These are phyloP conservation scores for Scaptomyza reducta DNA, from an alignment of 2,888 invertebrate genomes.

Conservation along the genomic window DNA sequence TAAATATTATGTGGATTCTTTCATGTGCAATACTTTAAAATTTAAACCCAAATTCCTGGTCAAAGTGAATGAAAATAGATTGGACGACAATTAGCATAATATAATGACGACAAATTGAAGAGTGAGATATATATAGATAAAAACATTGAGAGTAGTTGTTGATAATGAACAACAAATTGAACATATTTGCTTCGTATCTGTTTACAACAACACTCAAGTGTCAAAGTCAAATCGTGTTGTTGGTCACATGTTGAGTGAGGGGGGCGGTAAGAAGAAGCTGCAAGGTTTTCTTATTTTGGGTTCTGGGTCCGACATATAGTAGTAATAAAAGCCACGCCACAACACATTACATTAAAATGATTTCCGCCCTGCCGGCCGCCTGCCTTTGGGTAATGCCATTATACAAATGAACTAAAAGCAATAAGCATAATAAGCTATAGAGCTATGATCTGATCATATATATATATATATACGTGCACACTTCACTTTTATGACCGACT, in stretches of 20 bases:
- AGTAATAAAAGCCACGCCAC: slow-evolving; percentile 26
- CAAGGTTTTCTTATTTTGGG: not conserved
- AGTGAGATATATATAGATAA: not conserved
- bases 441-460: slow-evolving; percentile 35
- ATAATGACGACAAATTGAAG: slow-evolving; percentile 15
- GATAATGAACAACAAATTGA: slow-evolving; percentile 14
- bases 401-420: slow-evolving; percentile 74
- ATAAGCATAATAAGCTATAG: slow-evolving; percentile 65
- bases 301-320: not conserved
- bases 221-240: slow-evolving; percentile 16
- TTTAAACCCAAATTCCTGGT: no score
- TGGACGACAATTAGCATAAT: slow-evolving; percentile 5
- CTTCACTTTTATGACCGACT: slow-evolving; percentile 49
- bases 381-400: slow-evolving; percentile 52
- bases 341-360: slow-evolving; percentile 49
- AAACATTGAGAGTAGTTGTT: slow-evolving; percentile 1
- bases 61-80: no score
- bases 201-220: slow-evolving; percentile 4
- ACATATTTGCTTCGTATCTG: slow-evolving; percentile 17
- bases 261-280: not conserved
- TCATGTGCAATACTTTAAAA: slow-evolving; percentile 17
- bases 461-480: not conserved
- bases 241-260: slow-evolving; percentile 7
- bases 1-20: slow-evolving; percentile 20
- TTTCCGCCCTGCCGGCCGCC: slow-evolving; percentile 24